Evolutionary conservation across 35 echinoderm and acorn worm species (phyloP), one percentile per base, ranked within the genome.

Genomic region (Amphiura filiformis): DNA sequence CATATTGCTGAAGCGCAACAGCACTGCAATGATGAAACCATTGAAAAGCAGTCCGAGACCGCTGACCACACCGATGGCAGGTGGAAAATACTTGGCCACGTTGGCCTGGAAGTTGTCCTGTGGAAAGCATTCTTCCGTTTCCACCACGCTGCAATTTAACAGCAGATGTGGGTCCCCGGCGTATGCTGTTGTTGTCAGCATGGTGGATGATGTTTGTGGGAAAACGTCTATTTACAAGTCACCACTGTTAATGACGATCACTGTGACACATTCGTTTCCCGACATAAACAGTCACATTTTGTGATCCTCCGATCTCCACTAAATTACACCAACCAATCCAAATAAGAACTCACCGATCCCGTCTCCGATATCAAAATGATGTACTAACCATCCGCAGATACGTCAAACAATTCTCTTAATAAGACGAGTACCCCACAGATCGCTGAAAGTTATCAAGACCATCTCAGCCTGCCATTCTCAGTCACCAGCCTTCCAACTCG

Each of bases 21-120:
- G 84, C 31, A 93, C 79, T 20, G 83, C 13, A 31, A 97, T 97
- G 39, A 97, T 93, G n/a, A 97, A 83, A 32, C 88, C 91, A 91
- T 97, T 97, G 64, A 78, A 90, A 0, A 93, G 31, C 7, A 97
- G 38, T 36, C 95, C 95, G 11, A 93, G 5, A 0, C 64, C 81
- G 76, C 95, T 87, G 37, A 97, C 78, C 26, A 96, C 39, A 4
- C 86, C 90, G 5, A 92, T 86, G 4, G 87, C 80, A 0, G 82
- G 75, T 20, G 86, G 86, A 4, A 61, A 82, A 32, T 88, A 35
- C 1, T 38, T n/a, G 37, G 40, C 37, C 26, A 93, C 47, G 23
- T 32, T n/a, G 33, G 34, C 37, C 18, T 65, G 0, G 65, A 85
- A 65, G 49, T 0, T 0, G 39, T 81, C 39, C 17, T 75, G 4